A percentile compares a stretch with the other conserved stretches of the same genome.
These are phyloP conservation scores for Buceros bicornis DNA, from an alignment of 2,797 vertebrate species.

Conservation along the genomic window DNA sequence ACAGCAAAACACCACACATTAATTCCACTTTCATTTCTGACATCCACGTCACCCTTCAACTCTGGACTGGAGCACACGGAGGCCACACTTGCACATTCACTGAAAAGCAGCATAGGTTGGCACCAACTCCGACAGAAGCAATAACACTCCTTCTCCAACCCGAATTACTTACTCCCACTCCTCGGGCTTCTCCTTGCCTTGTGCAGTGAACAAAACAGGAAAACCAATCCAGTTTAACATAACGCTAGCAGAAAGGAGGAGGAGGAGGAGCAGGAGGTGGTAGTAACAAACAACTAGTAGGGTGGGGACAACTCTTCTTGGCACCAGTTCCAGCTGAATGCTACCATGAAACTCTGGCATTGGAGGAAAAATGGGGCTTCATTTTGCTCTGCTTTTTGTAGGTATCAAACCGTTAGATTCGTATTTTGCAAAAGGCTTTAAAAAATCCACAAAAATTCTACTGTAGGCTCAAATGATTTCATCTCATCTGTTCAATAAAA, in stretches of 20 bases:
- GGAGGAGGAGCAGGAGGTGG: slow-evolving; percentile 18
- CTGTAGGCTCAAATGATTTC: background rate
- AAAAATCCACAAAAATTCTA: background rate
- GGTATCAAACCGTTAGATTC: background rate
- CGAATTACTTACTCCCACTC: background rate
- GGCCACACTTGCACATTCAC: background rate
- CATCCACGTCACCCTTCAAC: background rate
- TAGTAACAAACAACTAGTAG: slow-evolving; percentile 18
- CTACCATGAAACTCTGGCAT: background rate
- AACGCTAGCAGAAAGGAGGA: slow-evolving; percentile 8
- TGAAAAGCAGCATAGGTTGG: rapidly evolving
- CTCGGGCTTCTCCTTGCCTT: background rate
- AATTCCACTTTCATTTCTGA: background rate
- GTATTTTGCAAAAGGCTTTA: background rate
- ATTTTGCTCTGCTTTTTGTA: background rate
- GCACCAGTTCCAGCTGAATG: background rate
- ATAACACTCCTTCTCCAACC: background rate
- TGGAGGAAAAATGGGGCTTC: background rate
- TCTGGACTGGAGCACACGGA: rapidly evolving
- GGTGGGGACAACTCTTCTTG: slow-evolving; percentile 15
- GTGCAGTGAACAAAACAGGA: background rate
- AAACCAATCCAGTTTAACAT: background rate
- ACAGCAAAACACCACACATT: background rate
- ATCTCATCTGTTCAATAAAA: background rate
- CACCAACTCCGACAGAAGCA: background rate